Evolutionary conservation across 2,797 vertebrate genomes (phyloP).

Genomic region (Hippocampus kuda): DNA sequence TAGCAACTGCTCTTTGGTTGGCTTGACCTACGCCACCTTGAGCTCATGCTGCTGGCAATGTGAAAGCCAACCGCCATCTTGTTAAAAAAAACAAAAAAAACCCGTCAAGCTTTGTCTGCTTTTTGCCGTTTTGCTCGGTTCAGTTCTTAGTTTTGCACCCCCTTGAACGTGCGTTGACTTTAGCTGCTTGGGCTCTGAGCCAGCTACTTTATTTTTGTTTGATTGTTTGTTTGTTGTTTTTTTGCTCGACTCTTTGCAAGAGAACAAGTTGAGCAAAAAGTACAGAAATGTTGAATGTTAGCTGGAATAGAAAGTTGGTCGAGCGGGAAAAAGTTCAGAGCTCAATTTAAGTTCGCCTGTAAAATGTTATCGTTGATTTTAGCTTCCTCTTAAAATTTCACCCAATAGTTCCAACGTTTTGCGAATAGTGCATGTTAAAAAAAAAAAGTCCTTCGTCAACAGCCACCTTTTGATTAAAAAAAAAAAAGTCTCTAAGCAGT

Average conservation of each 20-base stretch:
- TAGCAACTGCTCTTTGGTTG: conserved; percentile 14
- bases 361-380: no score
- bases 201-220: background rate
- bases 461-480: background rate
- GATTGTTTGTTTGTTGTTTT: background rate
- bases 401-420: no score
- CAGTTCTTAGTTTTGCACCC: conserved; percentile 62
- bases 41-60: conserved; percentile 39
- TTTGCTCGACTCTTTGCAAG: no score
- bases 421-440: no score
- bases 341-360: no score
- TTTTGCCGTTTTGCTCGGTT: conserved; percentile 47
- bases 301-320: no score
- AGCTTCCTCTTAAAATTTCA: no score
- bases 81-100: conserved; percentile 20
- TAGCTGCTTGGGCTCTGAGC: conserved; percentile 14
- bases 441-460: background rate
- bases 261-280: no score
- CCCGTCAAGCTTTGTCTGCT: conserved; percentile 33
- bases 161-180: conserved; percentile 25
- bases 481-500: background rate
- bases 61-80: conserved; percentile 33
- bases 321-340: no score
- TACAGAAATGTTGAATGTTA: no score
- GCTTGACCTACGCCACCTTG: conserved; percentile 38